A percentile compares a stretch with the other conserved stretches of the same genome.
Evolutionary conservation across 2,888 invertebrate genomes (phyloP).

Genomic region (Lottia gigantea): DNA sequence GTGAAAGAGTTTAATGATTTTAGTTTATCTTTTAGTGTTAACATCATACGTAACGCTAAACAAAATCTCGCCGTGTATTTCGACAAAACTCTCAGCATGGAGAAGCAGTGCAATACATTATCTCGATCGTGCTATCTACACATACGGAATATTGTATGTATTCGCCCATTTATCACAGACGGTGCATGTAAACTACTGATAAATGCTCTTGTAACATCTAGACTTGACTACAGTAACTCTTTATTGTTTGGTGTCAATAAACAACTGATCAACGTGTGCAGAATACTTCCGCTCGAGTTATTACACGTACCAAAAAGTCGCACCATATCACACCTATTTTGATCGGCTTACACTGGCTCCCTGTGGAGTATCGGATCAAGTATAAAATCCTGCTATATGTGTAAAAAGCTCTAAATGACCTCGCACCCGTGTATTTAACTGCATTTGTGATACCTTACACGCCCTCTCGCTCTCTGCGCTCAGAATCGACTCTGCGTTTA

Average conservation of each 20-base stretch:
- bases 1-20: too few relatives aligned
- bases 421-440: conserved; percentile 4
- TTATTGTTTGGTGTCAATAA: conserved; percentile 9
- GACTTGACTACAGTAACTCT: conserved; percentile 16
- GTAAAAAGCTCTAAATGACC: conserved; percentile 12
- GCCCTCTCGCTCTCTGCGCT: neutral
- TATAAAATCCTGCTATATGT: conserved; percentile 15
- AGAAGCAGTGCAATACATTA: too few relatives aligned
- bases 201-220: too few relatives aligned
- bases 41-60: too few relatives aligned
- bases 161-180: too few relatives aligned
- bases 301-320: neutral
- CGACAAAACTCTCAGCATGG: too few relatives aligned
- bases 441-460: neutral
- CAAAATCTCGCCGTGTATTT: too few relatives aligned
- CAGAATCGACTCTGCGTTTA: neutral
- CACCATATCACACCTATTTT: conserved; percentile 21
- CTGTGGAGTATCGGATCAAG: conserved; percentile 6
- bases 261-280: conserved; percentile 11
- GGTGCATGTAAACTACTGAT: too few relatives aligned
- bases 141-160: too few relatives aligned
- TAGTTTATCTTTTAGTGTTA: too few relatives aligned
- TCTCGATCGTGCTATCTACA: too few relatives aligned
- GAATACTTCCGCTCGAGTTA: conserved; percentile 17
- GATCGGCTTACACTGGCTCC: conserved; percentile 18